A percentile compares a stretch with the other conserved stretches of the same genome.
Evolutionary conservation across 2,113 vertebrate genomes (phyloP).

Genomic region (Ranitomeya imitator): DNA sequence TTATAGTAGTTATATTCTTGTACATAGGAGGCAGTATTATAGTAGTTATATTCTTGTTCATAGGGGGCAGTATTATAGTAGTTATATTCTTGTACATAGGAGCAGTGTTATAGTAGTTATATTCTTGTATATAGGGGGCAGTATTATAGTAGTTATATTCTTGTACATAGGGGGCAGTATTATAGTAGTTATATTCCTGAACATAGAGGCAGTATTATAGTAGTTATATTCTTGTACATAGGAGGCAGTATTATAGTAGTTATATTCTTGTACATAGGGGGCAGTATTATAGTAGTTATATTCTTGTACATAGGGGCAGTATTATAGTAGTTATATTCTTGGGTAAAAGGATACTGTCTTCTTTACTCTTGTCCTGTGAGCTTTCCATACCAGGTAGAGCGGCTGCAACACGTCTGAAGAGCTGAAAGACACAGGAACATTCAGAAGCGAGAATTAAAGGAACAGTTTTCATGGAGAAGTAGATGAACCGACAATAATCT

Average conservation of each 20-base stretch:
- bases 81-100: slow-evolving; percentile 10
- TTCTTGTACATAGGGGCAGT: too few relatives aligned
- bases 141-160: too few relatives aligned
- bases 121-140: neutral
- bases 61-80: neutral
- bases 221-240: too few relatives aligned
- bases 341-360: slow-evolving; percentile 95
- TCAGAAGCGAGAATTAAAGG: neutral
- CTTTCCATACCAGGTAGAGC: slow-evolving; percentile 98
- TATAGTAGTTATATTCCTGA: too few relatives aligned
- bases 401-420: slow-evolving; percentile 96
- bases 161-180: too few relatives aligned
- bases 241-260: too few relatives aligned
- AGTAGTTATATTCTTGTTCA: neutral
- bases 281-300: too few relatives aligned
- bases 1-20: too few relatives aligned
- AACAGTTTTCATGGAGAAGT: neutral
- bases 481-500: neutral
- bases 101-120: slow-evolving; percentile 2
- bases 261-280: too few relatives aligned
- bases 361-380: slow-evolving; percentile 97
- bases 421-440: slow-evolving; percentile 71
- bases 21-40: too few relatives aligned
- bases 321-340: too few relatives aligned
- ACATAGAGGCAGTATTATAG: too few relatives aligned